Conservation (phyloP, 2,797 vertebrate species). For the Furcifer pardalis region DNA sequence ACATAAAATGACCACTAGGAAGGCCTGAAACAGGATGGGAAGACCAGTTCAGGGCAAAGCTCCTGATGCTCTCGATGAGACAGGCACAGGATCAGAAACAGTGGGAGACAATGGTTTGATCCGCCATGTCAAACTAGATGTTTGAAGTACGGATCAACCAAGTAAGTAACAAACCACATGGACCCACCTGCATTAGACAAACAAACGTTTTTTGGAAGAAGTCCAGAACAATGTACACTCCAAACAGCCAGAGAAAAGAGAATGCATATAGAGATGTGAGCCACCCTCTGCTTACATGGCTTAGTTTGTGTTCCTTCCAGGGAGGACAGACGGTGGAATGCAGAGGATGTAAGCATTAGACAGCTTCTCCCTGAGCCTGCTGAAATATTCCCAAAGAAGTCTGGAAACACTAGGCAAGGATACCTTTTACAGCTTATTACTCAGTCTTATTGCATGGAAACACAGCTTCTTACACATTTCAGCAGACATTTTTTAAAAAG, state of each 20-base stretch:
- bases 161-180: accelerated
- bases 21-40: no score
- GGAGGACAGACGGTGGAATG: not conserved
- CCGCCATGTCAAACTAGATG: no score
- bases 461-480: not conserved
- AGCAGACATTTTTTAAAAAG: not conserved
- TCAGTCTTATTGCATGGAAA: not conserved
- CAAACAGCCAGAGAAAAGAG: slow-evolving; percentile 18
- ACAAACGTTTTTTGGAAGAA: not conserved
- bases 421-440: not conserved
- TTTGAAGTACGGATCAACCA: no score
- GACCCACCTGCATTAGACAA: slow-evolving; percentile 4
- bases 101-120: no score
- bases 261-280: not conserved
- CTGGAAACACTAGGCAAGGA: not conserved
- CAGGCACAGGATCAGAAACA: no score
- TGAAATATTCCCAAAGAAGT: not conserved
- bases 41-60: no score
- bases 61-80: no score
- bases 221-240: not conserved
- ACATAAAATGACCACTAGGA: no score
- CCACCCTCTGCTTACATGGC: not conserved
- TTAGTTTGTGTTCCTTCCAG: not conserved
- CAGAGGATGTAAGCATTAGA: not conserved
- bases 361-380: not conserved